Percentiles rank a stretch among this genome's conserved stretches.
phyloP scores from a whole-genome alignment of 2,888 invertebrate genomes.

The Linnaemya tessellans region DNA sequence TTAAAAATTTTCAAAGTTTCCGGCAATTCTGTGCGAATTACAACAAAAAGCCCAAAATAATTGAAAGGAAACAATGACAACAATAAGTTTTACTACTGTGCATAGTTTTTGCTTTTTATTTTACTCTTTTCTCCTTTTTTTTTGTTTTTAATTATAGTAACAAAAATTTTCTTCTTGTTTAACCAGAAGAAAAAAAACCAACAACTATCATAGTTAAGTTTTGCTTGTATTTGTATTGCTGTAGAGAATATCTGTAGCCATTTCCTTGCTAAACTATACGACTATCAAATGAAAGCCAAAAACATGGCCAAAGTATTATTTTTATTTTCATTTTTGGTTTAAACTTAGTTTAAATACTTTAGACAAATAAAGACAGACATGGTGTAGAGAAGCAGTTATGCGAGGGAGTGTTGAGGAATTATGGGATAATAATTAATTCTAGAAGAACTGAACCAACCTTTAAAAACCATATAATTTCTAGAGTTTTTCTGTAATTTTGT shows the following conservation, averaged over 20 bases:
- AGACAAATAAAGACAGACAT: constrained; percentile 5
- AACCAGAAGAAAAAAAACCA: constrained; percentile 11
- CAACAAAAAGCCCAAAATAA: constrained; percentile 39
- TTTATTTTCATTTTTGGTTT: constrained; percentile 57
- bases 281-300: constrained; percentile 63
- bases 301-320: constrained; percentile 63
- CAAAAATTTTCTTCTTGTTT: constrained; percentile 34
- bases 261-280: constrained; percentile 40
- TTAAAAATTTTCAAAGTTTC: constrained; percentile 66
- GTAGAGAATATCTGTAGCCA: background rate
- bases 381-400: background rate
- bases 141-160: constrained; percentile 42
- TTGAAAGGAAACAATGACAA: constrained; percentile 50
- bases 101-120: constrained; percentile 1
- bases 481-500: too few species aligned
- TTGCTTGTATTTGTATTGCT: background rate
- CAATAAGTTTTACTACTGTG: constrained; percentile 57
- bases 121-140: constrained; percentile 34
- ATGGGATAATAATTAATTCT: background rate
- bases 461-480: too few species aligned
- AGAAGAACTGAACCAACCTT: too few species aligned
- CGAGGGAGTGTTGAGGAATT: background rate
- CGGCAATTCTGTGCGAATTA: constrained; percentile 63
- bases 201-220: constrained; percentile 23
- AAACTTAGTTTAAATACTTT: constrained; percentile 28